Percentiles rank a stretch among this genome's conserved stretches.
Conservation (phyloP, 2,888 invertebrate species). For the Hydroisotoma schaefferi region DNA sequence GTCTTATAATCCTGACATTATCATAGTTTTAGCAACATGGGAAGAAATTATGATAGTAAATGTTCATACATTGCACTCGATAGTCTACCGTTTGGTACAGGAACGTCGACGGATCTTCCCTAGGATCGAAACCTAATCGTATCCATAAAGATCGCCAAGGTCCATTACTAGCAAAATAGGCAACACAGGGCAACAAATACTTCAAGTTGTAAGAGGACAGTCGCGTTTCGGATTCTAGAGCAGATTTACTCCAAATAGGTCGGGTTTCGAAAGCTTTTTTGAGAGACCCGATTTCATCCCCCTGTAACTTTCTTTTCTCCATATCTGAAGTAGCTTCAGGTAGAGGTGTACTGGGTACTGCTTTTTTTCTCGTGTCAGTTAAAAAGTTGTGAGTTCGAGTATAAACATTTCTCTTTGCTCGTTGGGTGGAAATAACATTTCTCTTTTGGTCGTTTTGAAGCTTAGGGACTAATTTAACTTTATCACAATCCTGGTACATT, state of each 20-base stretch:
- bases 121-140: constrained; percentile 85
- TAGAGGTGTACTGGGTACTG: constrained; percentile 35
- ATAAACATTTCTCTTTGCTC: constrained; percentile 39
- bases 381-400: constrained; percentile 30
- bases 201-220: constrained; percentile 64
- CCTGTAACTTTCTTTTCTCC: constrained; percentile 31
- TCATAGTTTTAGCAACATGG: not conserved
- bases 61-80: constrained; percentile 53
- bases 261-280: constrained; percentile 68
- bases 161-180: constrained; percentile 81
- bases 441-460: not conserved
- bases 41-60: not conserved
- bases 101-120: constrained; percentile 70
- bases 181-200: constrained; percentile 73
- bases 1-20: no score
- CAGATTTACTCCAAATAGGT: constrained; percentile 85
- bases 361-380: constrained; percentile 14
- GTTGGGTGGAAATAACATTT: constrained; percentile 24
- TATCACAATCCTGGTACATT: not conserved
- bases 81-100: constrained; percentile 87
- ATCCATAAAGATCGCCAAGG: constrained; percentile 94
- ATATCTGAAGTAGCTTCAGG: constrained; percentile 37
- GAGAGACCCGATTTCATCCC: constrained; percentile 27
- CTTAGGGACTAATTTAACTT: not conserved
- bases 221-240: constrained; percentile 65